A percentile compares a stretch with the other conserved stretches of the same genome.
phyloP scores from a whole-genome alignment of 2,888 invertebrate genomes.

The Microctonus aethiopoides region DNA sequence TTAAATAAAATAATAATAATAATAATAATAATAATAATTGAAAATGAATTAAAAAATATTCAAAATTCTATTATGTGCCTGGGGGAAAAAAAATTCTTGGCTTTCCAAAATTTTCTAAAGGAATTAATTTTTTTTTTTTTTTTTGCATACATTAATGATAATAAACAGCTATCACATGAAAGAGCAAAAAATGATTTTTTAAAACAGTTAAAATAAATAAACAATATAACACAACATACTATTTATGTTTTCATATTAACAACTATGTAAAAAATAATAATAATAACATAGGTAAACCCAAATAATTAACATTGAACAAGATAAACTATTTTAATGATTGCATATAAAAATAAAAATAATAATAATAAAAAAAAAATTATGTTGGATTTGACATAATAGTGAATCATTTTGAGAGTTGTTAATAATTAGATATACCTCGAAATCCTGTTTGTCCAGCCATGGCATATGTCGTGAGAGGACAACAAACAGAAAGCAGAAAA shows the following conservation, averaged over 20 bases:
- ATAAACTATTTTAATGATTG: conserved; percentile 45
- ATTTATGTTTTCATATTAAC: not conserved
- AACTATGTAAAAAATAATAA: conserved; percentile 12
- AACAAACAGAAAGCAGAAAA: conserved; percentile 77
- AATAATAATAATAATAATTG: not conserved
- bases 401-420: conserved; percentile 53
- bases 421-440: conserved; percentile 76
- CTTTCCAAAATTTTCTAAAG: no score
- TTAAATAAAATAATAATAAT: not conserved
- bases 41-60: not conserved
- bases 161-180: not conserved
- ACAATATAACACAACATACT: not conserved
- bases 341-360: conserved; percentile 41
- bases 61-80: no score
- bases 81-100: no score
- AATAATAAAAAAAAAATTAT: conserved; percentile 26
- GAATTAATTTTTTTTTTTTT: no score
- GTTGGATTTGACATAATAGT: conserved; percentile 55
- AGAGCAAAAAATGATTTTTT: not conserved
- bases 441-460: conserved; percentile 81
- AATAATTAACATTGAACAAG: conserved; percentile 60
- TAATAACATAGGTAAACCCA: conserved; percentile 30
- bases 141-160: no score
- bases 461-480: conserved; percentile 73
- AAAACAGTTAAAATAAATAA: not conserved